Evolutionary conservation across 2,113 vertebrate genomes (phyloP).

Genomic region (Cyanistes caeruleus): DNA sequence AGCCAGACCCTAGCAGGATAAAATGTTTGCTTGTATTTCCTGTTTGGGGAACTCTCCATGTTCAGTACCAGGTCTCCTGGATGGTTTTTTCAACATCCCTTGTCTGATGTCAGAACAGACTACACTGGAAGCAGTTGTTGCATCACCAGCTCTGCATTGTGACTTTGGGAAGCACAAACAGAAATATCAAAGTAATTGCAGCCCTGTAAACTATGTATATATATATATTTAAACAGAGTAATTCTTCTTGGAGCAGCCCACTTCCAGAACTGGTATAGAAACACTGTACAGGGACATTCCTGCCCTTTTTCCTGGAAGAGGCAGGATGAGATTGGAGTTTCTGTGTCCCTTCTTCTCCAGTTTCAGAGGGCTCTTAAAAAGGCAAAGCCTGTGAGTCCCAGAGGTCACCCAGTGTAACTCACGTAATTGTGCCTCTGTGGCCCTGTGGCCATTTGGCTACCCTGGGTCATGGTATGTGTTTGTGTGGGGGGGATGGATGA

Average conservation of each 20-base stretch:
- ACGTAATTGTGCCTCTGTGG: background rate
- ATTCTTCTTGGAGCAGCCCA: background rate
- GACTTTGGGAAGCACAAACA: background rate
- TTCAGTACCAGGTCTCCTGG: background rate
- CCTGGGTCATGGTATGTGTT: background rate
- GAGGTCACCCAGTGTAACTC: background rate
- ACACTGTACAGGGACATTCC: rapidly evolving
- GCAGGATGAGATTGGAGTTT: background rate
- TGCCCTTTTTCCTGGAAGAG: background rate
- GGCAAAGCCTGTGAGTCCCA: background rate
- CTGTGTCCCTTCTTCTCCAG: background rate
- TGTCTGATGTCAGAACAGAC: background rate
- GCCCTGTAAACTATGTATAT: background rate
- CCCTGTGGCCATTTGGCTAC: background rate
- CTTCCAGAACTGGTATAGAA: background rate
- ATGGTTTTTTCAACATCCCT: background rate
- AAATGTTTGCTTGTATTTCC: background rate
- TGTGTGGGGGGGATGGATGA: background rate
- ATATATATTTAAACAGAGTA: background rate
- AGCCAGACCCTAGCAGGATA: background rate
- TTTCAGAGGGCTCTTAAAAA: background rate
- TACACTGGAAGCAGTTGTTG: background rate
- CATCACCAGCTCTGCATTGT: rapidly evolving
- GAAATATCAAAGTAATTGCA: background rate
- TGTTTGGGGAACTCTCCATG: background rate